Percentiles rank a stretch among this genome's conserved stretches.
Conservation (phyloP, 2,797 vertebrate genomes). For the Mallotus villosus region DNA sequence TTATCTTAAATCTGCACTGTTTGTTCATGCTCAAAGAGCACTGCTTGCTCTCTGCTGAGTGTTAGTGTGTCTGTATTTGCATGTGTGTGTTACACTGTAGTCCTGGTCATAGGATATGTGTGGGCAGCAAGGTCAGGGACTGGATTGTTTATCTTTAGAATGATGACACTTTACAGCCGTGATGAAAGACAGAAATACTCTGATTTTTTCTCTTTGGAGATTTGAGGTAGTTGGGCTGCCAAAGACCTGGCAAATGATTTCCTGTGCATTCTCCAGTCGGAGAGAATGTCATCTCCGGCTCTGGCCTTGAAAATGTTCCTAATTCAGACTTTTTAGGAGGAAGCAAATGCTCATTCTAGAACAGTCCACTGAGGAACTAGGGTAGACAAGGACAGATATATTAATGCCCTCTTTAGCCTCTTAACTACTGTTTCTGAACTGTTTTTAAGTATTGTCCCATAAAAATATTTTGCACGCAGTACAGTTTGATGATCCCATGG, state of each 20-base stretch:
- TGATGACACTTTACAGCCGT: not conserved
- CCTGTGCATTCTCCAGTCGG: slow-evolving; percentile 56
- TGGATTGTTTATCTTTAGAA: not conserved
- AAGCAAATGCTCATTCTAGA: slow-evolving; percentile 65
- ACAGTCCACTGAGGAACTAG: slow-evolving; percentile 52
- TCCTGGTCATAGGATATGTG: not conserved
- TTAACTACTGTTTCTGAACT: not conserved
- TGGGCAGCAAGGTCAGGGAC: not conserved
- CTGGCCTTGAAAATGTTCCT: slow-evolving; percentile 43
- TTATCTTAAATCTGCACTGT: slow-evolving; percentile 62
- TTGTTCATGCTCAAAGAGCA: slow-evolving; percentile 50
- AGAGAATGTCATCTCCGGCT: slow-evolving; percentile 50
- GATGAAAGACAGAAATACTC: slow-evolving; percentile 9
- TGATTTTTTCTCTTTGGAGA: slow-evolving; percentile 44
- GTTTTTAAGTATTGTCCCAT: not conserved
- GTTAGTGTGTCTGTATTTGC: slow-evolving; percentile 3
- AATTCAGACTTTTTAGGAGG: slow-evolving; percentile 41
- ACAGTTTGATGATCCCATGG: slow-evolving; percentile 15
- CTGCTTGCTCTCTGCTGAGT: slow-evolving; percentile 49
- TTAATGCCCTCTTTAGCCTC: not conserved
- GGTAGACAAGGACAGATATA: slow-evolving; percentile 19
- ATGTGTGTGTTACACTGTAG: not conserved
- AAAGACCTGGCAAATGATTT: slow-evolving; percentile 72
- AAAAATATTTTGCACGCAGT: not conserved
- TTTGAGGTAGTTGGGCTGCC: slow-evolving; percentile 55